Evolutionary conservation across 2,888 invertebrate species (phyloP).

Genomic region (Oeneis ivallda): DNA sequence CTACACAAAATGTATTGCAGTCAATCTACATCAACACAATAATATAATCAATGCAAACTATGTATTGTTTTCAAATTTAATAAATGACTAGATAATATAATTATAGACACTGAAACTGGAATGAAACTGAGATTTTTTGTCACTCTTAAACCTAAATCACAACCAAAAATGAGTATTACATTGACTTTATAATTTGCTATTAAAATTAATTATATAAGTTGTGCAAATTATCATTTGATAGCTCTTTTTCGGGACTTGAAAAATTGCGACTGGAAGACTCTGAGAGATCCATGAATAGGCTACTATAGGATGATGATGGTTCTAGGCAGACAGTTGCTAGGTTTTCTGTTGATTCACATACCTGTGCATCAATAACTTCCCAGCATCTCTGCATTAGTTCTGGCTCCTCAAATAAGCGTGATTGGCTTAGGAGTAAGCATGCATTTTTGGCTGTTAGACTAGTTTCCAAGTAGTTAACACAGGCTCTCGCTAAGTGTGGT

Average conservation of each 20-base stretch:
- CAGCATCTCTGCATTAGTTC: slow-evolving; percentile 98
- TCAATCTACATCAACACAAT: slow-evolving; percentile 40
- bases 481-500: slow-evolving; percentile 95
- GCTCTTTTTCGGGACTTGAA: slow-evolving; percentile 66
- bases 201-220: slow-evolving; percentile 53
- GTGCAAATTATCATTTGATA: slow-evolving; percentile 60
- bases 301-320: slow-evolving; percentile 72
- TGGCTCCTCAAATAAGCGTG: slow-evolving; percentile 96
- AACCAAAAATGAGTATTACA: slow-evolving; percentile 64
- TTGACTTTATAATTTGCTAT: slow-evolving; percentile 21
- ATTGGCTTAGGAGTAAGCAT: slow-evolving; percentile 96
- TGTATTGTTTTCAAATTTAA: slow-evolving; percentile 21
- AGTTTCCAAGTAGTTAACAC: slow-evolving; percentile 97
- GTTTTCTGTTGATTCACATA: slow-evolving; percentile 83
- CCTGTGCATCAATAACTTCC: slow-evolving; percentile 99
- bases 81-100: slow-evolving; percentile 42
- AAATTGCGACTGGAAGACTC: slow-evolving; percentile 67
- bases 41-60: slow-evolving; percentile 17
- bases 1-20: slow-evolving; percentile 78
- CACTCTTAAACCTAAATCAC: slow-evolving; percentile 63
- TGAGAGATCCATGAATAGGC: slow-evolving; percentile 69
- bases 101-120: slow-evolving; percentile 25
- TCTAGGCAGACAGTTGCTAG: slow-evolving; percentile 67
- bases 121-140: slow-evolving; percentile 31
- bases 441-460: slow-evolving; percentile 98